Conservation (phyloP, 2,113 vertebrate species). For the Callorhinus ursinus region DNA sequence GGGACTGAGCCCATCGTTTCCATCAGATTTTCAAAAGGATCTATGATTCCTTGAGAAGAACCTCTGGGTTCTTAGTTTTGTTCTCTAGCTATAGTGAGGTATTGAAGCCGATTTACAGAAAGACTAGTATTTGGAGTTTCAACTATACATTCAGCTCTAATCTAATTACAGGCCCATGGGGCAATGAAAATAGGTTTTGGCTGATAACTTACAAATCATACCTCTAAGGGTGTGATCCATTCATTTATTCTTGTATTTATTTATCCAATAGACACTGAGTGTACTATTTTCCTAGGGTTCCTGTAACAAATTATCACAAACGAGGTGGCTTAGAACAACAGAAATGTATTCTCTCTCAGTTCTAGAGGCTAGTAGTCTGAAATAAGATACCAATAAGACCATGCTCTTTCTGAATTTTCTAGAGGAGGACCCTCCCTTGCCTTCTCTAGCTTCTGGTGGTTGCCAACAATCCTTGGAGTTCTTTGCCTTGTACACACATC, state of each 20-base stretch:
- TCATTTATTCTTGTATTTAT: background rate
- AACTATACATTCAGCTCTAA: background rate
- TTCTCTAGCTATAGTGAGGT: background rate
- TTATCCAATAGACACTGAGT: background rate
- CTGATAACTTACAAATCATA: background rate
- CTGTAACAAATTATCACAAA: background rate
- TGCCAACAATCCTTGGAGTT: background rate
- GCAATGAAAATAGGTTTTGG: slow-evolving; percentile 14
- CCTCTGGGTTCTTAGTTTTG: slow-evolving; percentile 1
- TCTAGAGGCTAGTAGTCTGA: background rate
- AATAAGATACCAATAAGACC: background rate
- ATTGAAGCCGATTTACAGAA: background rate
- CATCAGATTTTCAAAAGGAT: slow-evolving; percentile 21
- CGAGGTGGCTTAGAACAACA: background rate
- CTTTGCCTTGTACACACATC: background rate
- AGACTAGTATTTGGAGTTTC: background rate
- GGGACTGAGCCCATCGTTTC: background rate
- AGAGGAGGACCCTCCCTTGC: background rate
- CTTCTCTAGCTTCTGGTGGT: background rate
- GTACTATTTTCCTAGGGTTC: background rate
- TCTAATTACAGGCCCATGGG: background rate
- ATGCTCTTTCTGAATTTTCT: background rate
- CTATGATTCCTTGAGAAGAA: slow-evolving; percentile 12
- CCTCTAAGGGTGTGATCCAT: background rate
- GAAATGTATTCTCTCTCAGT: background rate